Evolutionary conservation across 2,888 invertebrate species (phyloP).

Genomic region (Cerceris ruficornis): DNA sequence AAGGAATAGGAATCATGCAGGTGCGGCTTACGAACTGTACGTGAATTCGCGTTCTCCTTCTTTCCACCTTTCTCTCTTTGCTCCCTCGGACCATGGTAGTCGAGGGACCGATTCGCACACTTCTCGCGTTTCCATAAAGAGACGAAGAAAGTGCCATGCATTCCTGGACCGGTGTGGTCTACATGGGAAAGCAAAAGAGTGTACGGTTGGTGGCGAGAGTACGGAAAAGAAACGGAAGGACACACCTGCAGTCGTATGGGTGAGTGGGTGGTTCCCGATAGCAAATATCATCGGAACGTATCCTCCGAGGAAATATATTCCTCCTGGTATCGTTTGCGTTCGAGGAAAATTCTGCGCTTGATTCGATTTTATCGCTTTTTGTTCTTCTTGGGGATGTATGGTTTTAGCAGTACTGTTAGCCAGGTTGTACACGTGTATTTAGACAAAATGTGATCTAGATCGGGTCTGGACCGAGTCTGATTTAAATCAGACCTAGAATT

Average conservation of each 20-base stretch:
- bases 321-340: too few relatives aligned
- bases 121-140: constrained; percentile 79
- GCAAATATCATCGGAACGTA: constrained; percentile 65
- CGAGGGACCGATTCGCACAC: constrained; percentile 73
- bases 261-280: constrained; percentile 59
- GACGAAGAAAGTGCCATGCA: constrained; percentile 75
- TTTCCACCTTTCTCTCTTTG: constrained; percentile 31
- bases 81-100: constrained; percentile 40
- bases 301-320: constrained; percentile 32
- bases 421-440: too few relatives aligned
- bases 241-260: constrained; percentile 65
- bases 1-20: constrained; percentile 73
- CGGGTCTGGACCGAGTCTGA: too few relatives aligned
- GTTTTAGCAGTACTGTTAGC: too few relatives aligned
- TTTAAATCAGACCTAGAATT: too few relatives aligned
- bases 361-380: constrained; percentile 12
- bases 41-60: constrained; percentile 55
- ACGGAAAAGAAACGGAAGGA: constrained; percentile 63
- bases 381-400: not conserved
- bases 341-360: constrained; percentile 5
- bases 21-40: constrained; percentile 71
- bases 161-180: constrained; percentile 63
- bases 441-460: too few relatives aligned
- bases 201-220: constrained; percentile 26
- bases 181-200: constrained; percentile 40